Base-by-base conservation (phyloP, 2,113 vertebrate species). In the Delphinapterus leucas region DNA sequence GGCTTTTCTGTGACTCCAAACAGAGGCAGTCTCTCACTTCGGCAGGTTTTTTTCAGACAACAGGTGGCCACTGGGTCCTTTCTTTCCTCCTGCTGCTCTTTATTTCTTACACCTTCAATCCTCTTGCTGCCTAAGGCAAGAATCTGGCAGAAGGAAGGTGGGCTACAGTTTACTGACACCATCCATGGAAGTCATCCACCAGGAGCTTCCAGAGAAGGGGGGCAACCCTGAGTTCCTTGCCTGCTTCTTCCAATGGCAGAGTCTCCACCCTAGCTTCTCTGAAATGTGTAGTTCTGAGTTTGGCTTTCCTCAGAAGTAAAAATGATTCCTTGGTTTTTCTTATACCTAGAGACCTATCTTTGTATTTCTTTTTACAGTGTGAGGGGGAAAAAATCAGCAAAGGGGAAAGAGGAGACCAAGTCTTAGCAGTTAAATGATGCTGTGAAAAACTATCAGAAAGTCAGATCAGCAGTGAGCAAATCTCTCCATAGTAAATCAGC, bases 191-290 rank as follows among this genome's bases (percentile, higher is more conserved):
- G 8, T 8, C 21, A 9, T 55, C 38, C 31, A 23, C 18, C 10
- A 38, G 36, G 44, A 36, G 10, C 31, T 38, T 67, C 26, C 1
- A 36, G 55, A 25, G 38, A 17, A 25, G 6, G 1, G 38, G 41
- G 44, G 38, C 6, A n/a, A 4, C 36, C 63, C 1, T 1, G 8
- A 17, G 18, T 0, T 1, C 44, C 36, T 47, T 28, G 13, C 31
- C 61, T 49, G 26, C 33, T 44, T 49, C 55, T 61, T 23, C 14
- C 38, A 23, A 0, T 10, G 76, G 44, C 18, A 13, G 63, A 6
- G 13, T 70, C 10, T 47, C 41, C 6, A 12, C 28, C 33, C 8
- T n/a, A 53, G 55, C 63, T 68, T 60, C 74, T 81, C 82, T 67
- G 71, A 47, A 65, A 36, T 36, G 33, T 15, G 18, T 44, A 6